phyloP scores from a whole-genome alignment of 2,888 invertebrate genomes.

The Eristalis intricaria region DNA sequence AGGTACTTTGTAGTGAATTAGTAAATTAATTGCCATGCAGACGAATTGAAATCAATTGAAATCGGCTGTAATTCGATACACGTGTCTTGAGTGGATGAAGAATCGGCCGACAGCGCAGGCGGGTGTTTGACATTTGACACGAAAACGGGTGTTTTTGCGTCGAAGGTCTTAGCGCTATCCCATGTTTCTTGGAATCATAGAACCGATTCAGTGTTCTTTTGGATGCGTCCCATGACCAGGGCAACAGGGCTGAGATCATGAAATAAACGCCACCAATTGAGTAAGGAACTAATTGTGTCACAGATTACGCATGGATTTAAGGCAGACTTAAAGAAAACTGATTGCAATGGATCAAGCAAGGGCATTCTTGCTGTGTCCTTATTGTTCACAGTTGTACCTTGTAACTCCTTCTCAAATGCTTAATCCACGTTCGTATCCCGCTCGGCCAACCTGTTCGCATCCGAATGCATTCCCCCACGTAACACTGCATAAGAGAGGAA shows the following conservation, averaged over 20 bases:
- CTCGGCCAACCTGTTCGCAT: not conserved
- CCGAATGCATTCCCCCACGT: not conserved
- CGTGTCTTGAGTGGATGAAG: not conserved
- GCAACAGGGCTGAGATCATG: too few species aligned
- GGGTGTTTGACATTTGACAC: not conserved
- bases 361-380: not conserved
- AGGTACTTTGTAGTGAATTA: constrained; percentile 40
- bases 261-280: too few species aligned
- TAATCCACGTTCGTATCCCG: too few species aligned
- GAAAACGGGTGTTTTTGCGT: not conserved
- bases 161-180: not conserved
- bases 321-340: not conserved
- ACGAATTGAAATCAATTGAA: constrained; percentile 6
- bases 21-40: constrained; percentile 33
- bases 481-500: constrained; percentile 1
- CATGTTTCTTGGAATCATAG: too few species aligned
- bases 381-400: not conserved
- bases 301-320: too few species aligned
- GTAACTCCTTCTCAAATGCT: not conserved
- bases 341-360: not conserved
- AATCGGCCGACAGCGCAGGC: not conserved
- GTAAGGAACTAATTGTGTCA: too few species aligned
- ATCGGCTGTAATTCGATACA: not conserved
- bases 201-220: too few species aligned
- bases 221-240: too few species aligned